Base-by-base conservation (phyloP, 1,140 invertebrate species). In the Phthorimaea operculella region DNA sequence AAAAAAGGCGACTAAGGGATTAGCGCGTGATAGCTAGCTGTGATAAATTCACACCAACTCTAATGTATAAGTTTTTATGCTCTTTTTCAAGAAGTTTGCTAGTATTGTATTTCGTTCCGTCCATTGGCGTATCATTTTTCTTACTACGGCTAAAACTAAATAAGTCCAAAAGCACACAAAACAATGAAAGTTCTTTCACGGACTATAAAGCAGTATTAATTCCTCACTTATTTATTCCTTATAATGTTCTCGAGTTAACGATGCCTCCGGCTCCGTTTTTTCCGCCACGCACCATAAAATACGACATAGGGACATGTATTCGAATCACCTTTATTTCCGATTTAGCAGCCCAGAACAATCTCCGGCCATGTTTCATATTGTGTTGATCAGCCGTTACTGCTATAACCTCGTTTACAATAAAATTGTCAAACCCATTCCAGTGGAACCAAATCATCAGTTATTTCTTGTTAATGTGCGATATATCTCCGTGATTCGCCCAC, bases 201-300 rank as follows among this genome's bases (percentile, higher is more conserved):
- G 69, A 71, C 71, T 81, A 79, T 81, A 81, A 79, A 78, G 68
- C 66, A 64, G 63, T 74, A 79, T 81, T 79, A 79, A 77, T 81
- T 78, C 73, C 67, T 70, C 68, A 76, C 64, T 76, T 81, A 81
- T 81, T 81, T 81, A 83, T 83, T 78, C 70, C 63, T 73, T 76
- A 76, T 79, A 83, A 83, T 83, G 76, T 80, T 80, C 77, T 78
- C 77, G 72, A 80, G 73, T 83, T 83, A 83, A 80, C 76, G 76
- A 81, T 67, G 77, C 68, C 66, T 67, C 66, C 63, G 66, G 67
- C 75, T 72, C 70, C 64, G 69, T 79, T 83, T 79, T 77, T 80
- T 78, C 72, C 70, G 69, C 66, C 72, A 70, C 70, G 71, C 70
- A 67, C 64, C 76, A 74, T 83, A 81, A 81, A 81, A 76, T 75